Evolutionary conservation across 2,888 invertebrate genomes (phyloP).

Genomic region (Drosophila mayaguana): DNA sequence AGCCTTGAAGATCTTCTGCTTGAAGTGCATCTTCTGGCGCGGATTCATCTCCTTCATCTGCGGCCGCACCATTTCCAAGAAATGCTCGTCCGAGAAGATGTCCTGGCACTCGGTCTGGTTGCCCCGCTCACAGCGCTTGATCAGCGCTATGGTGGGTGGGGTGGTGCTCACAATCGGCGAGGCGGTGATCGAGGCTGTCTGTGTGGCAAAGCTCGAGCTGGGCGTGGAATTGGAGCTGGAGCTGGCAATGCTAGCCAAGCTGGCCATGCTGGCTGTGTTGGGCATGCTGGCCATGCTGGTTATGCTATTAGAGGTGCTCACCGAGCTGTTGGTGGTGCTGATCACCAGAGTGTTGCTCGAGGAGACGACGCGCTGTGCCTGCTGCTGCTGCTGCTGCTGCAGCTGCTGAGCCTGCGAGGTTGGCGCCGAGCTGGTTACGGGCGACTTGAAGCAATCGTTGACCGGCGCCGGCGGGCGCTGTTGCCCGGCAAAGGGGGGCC

Average conservation of each 20-base stretch:
- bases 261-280: neutral
- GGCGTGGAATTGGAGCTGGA: neutral
- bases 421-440: neutral
- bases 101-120: slow-evolving; percentile 36
- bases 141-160: neutral
- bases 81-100: slow-evolving; percentile 66
- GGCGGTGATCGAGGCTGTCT: slow-evolving; percentile 33
- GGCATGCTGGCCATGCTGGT: neutral
- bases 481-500: neutral
- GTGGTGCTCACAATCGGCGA: slow-evolving; percentile 25
- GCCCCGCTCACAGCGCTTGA: slow-evolving; percentile 42
- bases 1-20: slow-evolving; percentile 73
- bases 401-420: neutral
- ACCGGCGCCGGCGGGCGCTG: neutral
- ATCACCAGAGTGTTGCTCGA: slow-evolving; percentile 34
- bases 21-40: slow-evolving; percentile 81
- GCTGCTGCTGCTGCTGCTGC: neutral
- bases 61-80: slow-evolving; percentile 67
- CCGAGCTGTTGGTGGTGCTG: slow-evolving; percentile 26
- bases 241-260: neutral
- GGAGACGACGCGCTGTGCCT: slow-evolving; percentile 15
- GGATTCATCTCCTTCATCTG: slow-evolving; percentile 80
- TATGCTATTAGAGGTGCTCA: neutral
- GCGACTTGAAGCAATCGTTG: neutral
- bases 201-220: neutral